Percentiles rank a stretch among this genome's conserved stretches.
These are phyloP conservation scores for Scleropages formosus DNA, from an alignment of 2,797 vertebrate genomes.

Conservation along the genomic window DNA sequence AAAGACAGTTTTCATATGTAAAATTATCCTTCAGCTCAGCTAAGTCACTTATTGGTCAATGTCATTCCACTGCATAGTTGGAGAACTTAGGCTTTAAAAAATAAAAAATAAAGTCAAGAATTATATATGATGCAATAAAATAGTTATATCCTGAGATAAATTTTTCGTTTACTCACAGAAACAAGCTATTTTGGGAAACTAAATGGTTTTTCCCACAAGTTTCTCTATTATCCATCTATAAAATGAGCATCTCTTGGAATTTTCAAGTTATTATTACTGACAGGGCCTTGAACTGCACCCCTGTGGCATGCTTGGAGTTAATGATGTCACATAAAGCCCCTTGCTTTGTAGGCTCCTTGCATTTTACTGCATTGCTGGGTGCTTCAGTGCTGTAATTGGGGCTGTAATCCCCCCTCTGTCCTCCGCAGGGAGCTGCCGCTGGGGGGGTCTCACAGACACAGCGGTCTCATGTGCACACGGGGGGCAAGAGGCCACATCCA, in stretches of 20 bases:
- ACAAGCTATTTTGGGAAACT: too few species aligned
- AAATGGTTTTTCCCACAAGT: too few species aligned
- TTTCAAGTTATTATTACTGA: too few species aligned
- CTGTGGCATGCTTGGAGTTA: too few species aligned
- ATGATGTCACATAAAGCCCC: too few species aligned
- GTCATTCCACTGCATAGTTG: neutral
- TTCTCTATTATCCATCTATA: too few species aligned
- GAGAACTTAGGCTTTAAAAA: conserved; percentile 7
- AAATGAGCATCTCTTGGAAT: too few species aligned
- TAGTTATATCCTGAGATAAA: too few species aligned
- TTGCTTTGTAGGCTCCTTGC: neutral
- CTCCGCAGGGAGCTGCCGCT: neutral
- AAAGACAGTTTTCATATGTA: conserved; percentile 10
- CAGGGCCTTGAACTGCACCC: too few species aligned
- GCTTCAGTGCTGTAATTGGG: neutral
- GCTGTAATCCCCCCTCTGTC: neutral
- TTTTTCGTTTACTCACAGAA: too few species aligned
- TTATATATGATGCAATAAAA: conserved; percentile 1
- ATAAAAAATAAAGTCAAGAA: conserved; percentile 10
- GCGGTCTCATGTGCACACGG: neutral
- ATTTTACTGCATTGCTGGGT: neutral
- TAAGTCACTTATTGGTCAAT: neutral
- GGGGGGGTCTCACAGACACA: neutral
- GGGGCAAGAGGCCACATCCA: neutral
- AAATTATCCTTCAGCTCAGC: neutral